Conservation (phyloP, 2,797 vertebrate genomes). For the Menidia menidia region DNA sequence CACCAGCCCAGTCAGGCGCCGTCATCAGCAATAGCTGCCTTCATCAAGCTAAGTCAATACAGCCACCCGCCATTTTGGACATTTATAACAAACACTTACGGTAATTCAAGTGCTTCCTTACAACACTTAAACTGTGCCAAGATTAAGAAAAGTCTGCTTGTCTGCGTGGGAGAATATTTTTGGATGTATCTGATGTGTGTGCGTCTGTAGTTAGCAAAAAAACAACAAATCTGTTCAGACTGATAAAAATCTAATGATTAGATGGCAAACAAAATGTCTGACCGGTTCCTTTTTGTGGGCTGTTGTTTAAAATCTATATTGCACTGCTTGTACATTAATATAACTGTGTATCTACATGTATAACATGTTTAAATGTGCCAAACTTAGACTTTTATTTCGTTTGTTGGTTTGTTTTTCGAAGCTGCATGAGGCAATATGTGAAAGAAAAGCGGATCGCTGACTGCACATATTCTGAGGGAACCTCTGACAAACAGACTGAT, state of each 20-base stretch:
- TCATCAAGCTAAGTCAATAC: conserved; percentile 56
- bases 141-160: conserved; percentile 58
- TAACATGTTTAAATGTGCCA: conserved; percentile 75
- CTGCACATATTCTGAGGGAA: conserved; percentile 27
- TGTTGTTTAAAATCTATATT: conserved; percentile 55
- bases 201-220: conserved; percentile 54
- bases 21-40: conserved; percentile 78
- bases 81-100: conserved; percentile 56
- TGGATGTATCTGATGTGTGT: conserved; percentile 35
- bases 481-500: conserved; percentile 38
- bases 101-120: conserved; percentile 81
- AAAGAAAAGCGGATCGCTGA: conserved; percentile 41
- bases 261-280: conserved; percentile 20
- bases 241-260: conserved; percentile 19
- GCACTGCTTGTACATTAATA: conserved; percentile 60
- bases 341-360: conserved; percentile 57
- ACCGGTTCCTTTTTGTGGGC: conserved; percentile 34
- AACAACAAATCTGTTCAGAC: conserved; percentile 15
- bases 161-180: conserved; percentile 25
- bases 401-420: conserved; percentile 46
- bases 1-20: conserved; percentile 54
- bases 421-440: conserved; percentile 81
- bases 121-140: conserved; percentile 71
- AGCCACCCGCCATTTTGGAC: conserved; percentile 48
- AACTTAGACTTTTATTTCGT: conserved; percentile 45